A percentile compares a stretch with the other conserved stretches of the same genome.
These are phyloP conservation scores for Sorex maritimensis DNA, from an alignment of 2,797 vertebrate genomes.

Conservation along the genomic window DNA sequence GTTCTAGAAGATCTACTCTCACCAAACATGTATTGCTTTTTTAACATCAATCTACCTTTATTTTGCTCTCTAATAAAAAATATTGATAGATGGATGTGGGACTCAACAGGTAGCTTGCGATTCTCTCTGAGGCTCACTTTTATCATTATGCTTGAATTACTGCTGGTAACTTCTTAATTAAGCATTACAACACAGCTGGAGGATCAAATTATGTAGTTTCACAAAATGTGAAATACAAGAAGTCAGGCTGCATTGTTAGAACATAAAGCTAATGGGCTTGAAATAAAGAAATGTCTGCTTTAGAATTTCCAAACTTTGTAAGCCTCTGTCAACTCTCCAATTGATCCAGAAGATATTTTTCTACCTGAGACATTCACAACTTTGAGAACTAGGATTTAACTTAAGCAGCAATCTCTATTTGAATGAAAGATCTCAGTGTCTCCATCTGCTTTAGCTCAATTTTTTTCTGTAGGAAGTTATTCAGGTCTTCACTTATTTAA, in stretches of 20 bases:
- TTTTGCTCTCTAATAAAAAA: background rate
- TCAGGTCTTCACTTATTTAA: background rate
- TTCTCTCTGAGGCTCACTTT: background rate
- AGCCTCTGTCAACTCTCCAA: background rate
- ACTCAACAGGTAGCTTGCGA: background rate
- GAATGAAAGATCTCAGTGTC: background rate
- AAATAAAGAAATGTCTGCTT: background rate
- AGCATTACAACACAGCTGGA: background rate
- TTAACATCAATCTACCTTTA: too few species aligned
- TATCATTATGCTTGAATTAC: background rate
- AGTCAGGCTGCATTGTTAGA: background rate
- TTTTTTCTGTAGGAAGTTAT: background rate
- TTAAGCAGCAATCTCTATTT: background rate
- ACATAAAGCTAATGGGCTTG: background rate
- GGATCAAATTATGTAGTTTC: background rate
- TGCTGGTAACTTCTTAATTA: conserved; percentile 11
- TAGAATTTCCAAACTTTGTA: background rate
- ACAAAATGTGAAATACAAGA: conserved; percentile 6
- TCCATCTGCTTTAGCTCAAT: background rate
- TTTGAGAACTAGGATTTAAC: background rate
- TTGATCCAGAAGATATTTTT: background rate
- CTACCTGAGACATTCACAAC: conserved; percentile 10
- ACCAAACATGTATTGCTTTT: background rate
- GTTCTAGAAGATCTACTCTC: background rate
- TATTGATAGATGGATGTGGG: background rate